phyloP scores from a whole-genome alignment of 2,113 vertebrate genomes.

The Prietella phreatophila region DNA sequence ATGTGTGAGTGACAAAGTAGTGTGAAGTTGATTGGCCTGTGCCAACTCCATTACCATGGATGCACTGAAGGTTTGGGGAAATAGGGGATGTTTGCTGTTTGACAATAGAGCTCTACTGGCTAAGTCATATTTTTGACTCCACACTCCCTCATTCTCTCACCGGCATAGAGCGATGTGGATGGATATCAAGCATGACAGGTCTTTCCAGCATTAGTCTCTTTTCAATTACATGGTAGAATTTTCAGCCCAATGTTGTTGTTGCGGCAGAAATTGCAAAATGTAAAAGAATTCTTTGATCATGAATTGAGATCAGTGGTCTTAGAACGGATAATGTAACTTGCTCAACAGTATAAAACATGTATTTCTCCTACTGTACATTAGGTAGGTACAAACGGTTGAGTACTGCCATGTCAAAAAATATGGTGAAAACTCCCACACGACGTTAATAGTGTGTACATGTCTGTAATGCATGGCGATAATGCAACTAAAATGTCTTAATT shows the following conservation, averaged over 20 bases:
- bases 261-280: neutral
- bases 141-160: neutral
- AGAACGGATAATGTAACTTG: neutral
- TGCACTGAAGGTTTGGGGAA: neutral
- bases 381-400: too few relatives aligned
- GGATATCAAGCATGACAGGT: neutral
- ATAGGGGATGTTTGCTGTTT: neutral
- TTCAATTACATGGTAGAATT: neutral
- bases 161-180: neutral
- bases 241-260: neutral
- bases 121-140: neutral
- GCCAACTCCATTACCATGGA: constrained; percentile 19
- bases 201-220: neutral
- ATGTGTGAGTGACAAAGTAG: constrained; percentile 44
- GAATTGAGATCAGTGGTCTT: neutral
- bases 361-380: too few relatives aligned
- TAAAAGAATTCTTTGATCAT: neutral
- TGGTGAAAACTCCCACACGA: too few relatives aligned
- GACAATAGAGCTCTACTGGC: neutral
- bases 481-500: too few relatives aligned
- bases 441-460: too few relatives aligned
- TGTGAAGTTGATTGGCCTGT: constrained; percentile 37
- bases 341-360: neutral
- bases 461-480: too few relatives aligned
- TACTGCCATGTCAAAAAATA: too few relatives aligned